Conservation (phyloP, 2,888 invertebrate genomes). For the Spatulosminthurus flaviceps region DNA sequence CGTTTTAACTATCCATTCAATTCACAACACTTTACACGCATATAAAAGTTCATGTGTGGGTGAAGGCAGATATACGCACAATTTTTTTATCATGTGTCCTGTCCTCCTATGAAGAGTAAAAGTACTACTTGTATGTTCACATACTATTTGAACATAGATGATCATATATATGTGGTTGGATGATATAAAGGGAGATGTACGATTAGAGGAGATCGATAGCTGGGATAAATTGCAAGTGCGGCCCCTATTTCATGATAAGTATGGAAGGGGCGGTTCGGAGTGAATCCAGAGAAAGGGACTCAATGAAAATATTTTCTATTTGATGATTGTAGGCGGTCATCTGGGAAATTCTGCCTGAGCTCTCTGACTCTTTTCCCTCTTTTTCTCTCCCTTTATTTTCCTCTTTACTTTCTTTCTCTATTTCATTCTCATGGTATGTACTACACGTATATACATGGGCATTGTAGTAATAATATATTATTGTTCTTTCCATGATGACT, state of each 20-base stretch:
- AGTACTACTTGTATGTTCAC: not conserved
- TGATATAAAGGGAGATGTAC: not conserved
- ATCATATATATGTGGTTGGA: too few species aligned
- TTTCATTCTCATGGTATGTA: too few species aligned
- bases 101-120: too few species aligned
- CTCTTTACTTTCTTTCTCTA: not conserved
- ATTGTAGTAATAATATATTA: too few species aligned
- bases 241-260: slow-evolving; percentile 28
- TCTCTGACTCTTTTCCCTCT: slow-evolving; percentile 7
- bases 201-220: not conserved
- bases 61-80: too few species aligned
- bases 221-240: slow-evolving; percentile 30
- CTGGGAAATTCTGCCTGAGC: slow-evolving; percentile 29
- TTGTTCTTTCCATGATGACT: not conserved
- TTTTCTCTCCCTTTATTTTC: not conserved
- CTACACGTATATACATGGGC: too few species aligned
- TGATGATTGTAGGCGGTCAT: slow-evolving; percentile 47
- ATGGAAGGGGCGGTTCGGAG: slow-evolving; percentile 36
- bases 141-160: too few species aligned
- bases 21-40: too few species aligned
- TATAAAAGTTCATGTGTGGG: too few species aligned
- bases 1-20: too few species aligned
- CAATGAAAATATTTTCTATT: slow-evolving; percentile 45
- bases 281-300: slow-evolving; percentile 33
- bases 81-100: too few species aligned